Base-by-base conservation (phyloP, 23 tunicate species). In the Ascidia mentula region DNA sequence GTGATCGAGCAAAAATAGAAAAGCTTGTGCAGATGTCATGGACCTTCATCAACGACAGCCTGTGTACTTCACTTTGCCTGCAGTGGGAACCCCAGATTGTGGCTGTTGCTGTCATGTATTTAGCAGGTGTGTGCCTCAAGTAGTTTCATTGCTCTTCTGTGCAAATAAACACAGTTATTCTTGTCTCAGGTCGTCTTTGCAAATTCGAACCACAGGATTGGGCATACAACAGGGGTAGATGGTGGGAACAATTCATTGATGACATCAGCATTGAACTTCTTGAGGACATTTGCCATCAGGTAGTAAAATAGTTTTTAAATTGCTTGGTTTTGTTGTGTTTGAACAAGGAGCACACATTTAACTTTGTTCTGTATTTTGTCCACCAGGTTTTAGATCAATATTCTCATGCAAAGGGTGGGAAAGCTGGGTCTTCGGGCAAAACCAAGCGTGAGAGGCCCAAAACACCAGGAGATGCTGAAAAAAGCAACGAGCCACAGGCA, bases 161-260 rank as follows among this genome's bases (percentile, higher is more conserved):
- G 13, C 15, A 53, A 28, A 53, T 9, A 53, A 53, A 53, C 65
- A 53, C 65, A 53, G 65, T 70, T 70, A 32, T 70, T 70, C 3
- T 70, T 18, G 17, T 70, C 32, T 9, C 24, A 70, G 74, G 78
- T 85, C 89, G 89, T 35, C 79, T 91, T 45, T 86, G 91, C 85
- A 91, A 91, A 73, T 91, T 91, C 45, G 88, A 86, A 71, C 97
- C 97, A 0, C 91, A 86, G 53, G 91, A 91, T 72, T 91, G 97
- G 97, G 90, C 97, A 0, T 86, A 91, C 69, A 83, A 86, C 36
- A 39, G 97, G 6, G 97, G 91, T 31, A 83, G 87, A 32, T 94
- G 98, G 98, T 94, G 98, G 98, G 98, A 94, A 72, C 89, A 94
- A 69, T 94, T 94, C 65, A 85, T 94, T 72, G 88, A 82, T 77